Base-by-base conservation (phyloP, 2,888 invertebrate species). In the Patella caerulea region DNA sequence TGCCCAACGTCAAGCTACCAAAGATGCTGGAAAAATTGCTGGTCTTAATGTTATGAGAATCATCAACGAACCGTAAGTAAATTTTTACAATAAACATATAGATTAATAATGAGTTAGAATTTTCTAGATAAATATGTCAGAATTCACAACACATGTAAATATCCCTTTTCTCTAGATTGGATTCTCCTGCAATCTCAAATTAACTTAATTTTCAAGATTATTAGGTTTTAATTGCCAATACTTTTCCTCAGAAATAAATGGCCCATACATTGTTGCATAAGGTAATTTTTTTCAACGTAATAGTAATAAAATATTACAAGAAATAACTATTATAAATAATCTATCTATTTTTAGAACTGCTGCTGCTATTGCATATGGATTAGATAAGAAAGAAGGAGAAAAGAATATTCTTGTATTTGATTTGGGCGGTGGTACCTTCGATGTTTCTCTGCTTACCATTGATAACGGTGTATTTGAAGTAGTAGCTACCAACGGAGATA, bases 341-440 rank as follows among this genome's bases (percentile, higher is more conserved):
- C 9, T 45, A 1, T 45, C 34, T 34, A 34, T 45, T 45, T 83
- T 9, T 82, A 90, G 90, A 76, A 98, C 98, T 2, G 98, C 98
- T 17, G 98, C 98, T 74, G 98, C 98, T 81, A 98, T 98, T 91
- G 98, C 98, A 77, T 98, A 98, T 89, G 98, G 98, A 91, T 94
- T 98, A 83, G 98, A 98, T 93, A 98, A 98, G 93, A 97, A 96
- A 76, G 97, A 97, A 81, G 98, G 97, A 72, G 99, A 99, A 92
- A 98, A 98, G 94, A 99, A 99, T 90, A 97, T 99, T 29, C 94
- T 99, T 74, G 98, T 99, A 17, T 99, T 99, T 92, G 99, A 99
- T 94, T 94, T 99, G 93, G 99, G 99, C 90, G 99, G 99, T 92
- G 99, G 99, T 93, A 99, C 99, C 84, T 99, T 99, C 91, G 99